Evolutionary conservation across 2,797 vertebrate species (phyloP), one percentile per base, ranked within the genome.

Genomic region (Otolemur crassicaudatus): DNA sequence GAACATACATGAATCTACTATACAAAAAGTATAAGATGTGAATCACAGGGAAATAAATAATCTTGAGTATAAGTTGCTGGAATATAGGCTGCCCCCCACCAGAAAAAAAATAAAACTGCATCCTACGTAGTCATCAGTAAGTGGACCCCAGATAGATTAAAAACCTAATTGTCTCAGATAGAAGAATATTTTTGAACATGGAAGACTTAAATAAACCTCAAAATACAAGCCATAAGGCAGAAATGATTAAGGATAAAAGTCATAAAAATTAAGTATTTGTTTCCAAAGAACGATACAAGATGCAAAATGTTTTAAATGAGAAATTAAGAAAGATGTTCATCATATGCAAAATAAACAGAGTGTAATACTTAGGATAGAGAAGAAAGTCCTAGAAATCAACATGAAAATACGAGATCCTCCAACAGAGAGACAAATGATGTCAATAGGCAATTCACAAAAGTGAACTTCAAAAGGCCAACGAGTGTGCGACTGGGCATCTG

Each of bases 391-490:
- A 76, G 9, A 93, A 63, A 76, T 95, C 34, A 85, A 70, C 22
- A 94, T 27, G 34, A 25, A 83, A 70, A 46, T 13, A n/a, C 2
- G 70, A 67, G 27, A 88, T 43, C 6, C 31, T 14, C 43, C 31
- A 85, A 61, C 40, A 94, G n/a, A 81, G 76, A 87, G 77, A n/a
- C 2, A 92, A 87, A 77, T 87, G 14, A n/a, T 79, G 34, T 81
- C 13, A 61, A 25, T 69, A 70, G 11, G 23, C 13, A 31, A 19
- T 56, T 94, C 20, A 63, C 14, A 40, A 88, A 91, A 43, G 20
- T 23, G 27, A 79, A 43, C 16, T 16, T 12, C 27, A 37, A 81
- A 60, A 87, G 37, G 23, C 34, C 43, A 91, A n/a, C 3, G 76
- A 72, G 22, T 7, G 27, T 58, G 19, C 14, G 27, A 79, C 56